phyloP scores from a whole-genome alignment of 2,888 invertebrate species.

The Rambutsinella grinnellia region DNA sequence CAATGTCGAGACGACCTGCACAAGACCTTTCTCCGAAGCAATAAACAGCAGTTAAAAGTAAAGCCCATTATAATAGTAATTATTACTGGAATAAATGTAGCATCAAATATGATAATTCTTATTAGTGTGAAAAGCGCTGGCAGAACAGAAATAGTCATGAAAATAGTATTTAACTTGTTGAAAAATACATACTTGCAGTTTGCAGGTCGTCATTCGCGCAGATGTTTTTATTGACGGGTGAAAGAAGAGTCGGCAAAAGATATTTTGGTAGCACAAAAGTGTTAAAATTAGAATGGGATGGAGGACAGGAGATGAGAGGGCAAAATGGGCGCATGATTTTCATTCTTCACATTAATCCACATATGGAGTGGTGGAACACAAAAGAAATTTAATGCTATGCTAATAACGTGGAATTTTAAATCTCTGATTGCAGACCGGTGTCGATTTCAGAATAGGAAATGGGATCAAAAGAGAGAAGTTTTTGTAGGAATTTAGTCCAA shows the following conservation, averaged over 20 bases:
- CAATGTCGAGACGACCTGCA: too few species aligned
- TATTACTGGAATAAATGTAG: not conserved
- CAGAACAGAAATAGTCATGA: too few species aligned
- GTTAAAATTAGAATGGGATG: not conserved
- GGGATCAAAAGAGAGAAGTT: not conserved
- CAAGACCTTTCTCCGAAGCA: not conserved
- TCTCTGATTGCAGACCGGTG: too few species aligned
- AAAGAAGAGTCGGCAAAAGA: not conserved
- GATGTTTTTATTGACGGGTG: not conserved
- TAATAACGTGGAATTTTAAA: too few species aligned
- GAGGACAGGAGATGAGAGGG: not conserved
- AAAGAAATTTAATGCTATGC: too few species aligned
- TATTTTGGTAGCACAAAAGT: not conserved
- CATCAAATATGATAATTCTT: not conserved
- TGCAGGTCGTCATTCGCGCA: not conserved
- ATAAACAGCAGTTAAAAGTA: not conserved
- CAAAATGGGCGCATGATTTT: not conserved
- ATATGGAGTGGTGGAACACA: too few species aligned
- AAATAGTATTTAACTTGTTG: not conserved
- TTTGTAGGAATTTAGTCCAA: too few species aligned
- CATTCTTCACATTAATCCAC: not conserved
- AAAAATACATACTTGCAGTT: too few species aligned
- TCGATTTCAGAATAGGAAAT: not conserved
- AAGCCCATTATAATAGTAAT: not conserved
- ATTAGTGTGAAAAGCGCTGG: too few species aligned